Base-by-base conservation (phyloP, 35 echinoderm and acorn worm species). In the Acanthaster planci region DNA sequence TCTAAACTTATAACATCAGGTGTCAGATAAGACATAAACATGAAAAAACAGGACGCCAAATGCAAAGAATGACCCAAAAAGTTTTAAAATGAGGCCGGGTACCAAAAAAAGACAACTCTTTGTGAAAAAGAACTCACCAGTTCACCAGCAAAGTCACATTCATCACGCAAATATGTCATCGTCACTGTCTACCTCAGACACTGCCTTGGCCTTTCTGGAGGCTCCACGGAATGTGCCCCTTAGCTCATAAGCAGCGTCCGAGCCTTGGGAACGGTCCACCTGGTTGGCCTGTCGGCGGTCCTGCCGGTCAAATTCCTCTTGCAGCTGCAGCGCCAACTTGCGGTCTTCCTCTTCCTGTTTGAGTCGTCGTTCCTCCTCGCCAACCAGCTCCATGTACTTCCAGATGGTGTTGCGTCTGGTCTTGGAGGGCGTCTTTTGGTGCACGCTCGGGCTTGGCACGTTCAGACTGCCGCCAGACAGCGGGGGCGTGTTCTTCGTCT, bases 361-460 rank as follows among this genome's bases (percentile, higher is more conserved):
- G 16, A 89, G 53, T 26, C 80, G 82, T 47, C 53, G 34, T 36
- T 89, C 39, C 30, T 89, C 87, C 79, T 89, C 80, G 17, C 40
- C 50, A 32, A 89, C 35, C n/a, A 89, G 80, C 38, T 83, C 87
- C 87, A 89, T 89, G 68, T 89, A 89, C 38, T 81, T 82, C 60
- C 77, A 68, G 39, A 89, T 75, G 4, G 87, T 89, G 80, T 89
- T 81, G 16, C 68, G 44, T 10, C 54, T 51, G 27, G 53, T 37
- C 18, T 53, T 83, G 17, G 52, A 58, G 22, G 81, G 81, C 30
- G 81, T 58, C 22, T 83, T 83, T 27, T 72, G 64, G 10, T 31
- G n/a, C 12, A 59, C 56, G 19, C 27, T 59, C 14, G 64, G 64
- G 30, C 83, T 59, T 75, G 34, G 19, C 19, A 38, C 27, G 40